Evolutionary conservation across 1,140 invertebrate genomes (phyloP), one percentile per base, ranked within the genome.

Genomic region (Drosophila takahashii): DNA sequence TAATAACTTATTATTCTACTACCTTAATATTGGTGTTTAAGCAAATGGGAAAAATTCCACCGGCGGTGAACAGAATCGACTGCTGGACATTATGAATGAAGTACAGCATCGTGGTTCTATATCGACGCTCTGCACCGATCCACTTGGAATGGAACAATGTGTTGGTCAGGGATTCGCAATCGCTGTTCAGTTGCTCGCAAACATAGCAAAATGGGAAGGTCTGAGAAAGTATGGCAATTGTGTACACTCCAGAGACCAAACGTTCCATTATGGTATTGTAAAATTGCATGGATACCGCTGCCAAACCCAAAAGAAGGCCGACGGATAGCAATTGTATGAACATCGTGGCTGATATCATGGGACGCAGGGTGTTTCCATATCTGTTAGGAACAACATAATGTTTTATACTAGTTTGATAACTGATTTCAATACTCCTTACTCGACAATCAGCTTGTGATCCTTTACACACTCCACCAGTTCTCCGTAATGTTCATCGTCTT

Each of bases 121-220:
- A 77, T 1, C 56, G 42, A 5, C 36, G 74, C 5, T 53, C 45
- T 6, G 74, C 44, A 0, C 34, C 62, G 1, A 77, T 36, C 74
- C 74, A 77, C 8, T 56, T 41, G 11, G 74, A 77, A 9, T 77
- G 72, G 15, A 77, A 77, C 6, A 77, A 4, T 0, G 32, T 27
- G 16, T 42, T 36, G 32, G 36, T 37, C 3, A 77, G n/a, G 3
- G 39, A 37, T 0, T 34, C 18, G n/a, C 53, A 53, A 4, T 77
- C 73, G 7, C 44, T 34, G 15, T 11, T 41, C 3, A 77, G 32
- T 8, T 41, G 29, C 22, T 77, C 74, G 13, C 74, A 77, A 1
- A 69, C 13, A 15, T 42, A 77, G 34, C 74, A 77, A 8, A 69
- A 77, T 9, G 74, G 74, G 34, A 77, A 77, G 7, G 74, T 69